These are phyloP conservation scores for Junco hyemalis DNA, from an alignment of 2,113 vertebrate genomes.

Conservation along the genomic window DNA sequence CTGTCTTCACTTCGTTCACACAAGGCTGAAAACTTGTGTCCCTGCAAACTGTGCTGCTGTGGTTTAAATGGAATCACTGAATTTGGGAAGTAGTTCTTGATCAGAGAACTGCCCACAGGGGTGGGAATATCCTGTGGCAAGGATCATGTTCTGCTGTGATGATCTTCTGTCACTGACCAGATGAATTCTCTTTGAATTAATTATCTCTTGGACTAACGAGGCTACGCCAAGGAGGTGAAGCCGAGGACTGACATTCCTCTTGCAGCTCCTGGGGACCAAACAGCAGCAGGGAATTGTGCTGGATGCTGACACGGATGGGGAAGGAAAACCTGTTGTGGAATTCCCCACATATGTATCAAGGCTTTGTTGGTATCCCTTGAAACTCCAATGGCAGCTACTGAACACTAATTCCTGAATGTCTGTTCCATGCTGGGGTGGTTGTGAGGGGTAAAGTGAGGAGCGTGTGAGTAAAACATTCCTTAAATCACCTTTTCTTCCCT, in stretches of 20 bases:
- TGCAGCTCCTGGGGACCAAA: neutral
- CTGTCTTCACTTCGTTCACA: neutral
- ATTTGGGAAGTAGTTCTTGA: neutral
- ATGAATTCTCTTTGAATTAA: neutral
- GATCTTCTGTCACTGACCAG: neutral
- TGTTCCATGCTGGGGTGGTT: rapidly evolving
- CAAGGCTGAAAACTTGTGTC: rapidly evolving
- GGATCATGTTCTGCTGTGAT: neutral
- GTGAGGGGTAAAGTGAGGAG: neutral
- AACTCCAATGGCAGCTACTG: neutral
- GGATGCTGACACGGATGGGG: neutral
- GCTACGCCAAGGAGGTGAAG: rapidly evolving
- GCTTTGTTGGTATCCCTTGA: neutral
- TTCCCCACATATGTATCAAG: neutral
- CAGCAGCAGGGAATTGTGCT: neutral
- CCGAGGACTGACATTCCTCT: neutral
- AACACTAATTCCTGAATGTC: rapidly evolving
- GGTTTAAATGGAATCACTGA: neutral
- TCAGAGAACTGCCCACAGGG: neutral
- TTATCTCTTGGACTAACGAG: neutral
- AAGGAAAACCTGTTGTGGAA: rapidly evolving
- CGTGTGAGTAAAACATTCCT: neutral
- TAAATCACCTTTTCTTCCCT: neutral
- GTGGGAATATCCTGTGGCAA: neutral
- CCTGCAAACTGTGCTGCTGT: neutral